Evolutionary conservation across 2,113 vertebrate species (phyloP).

Genomic region (Gallinago undulata): DNA sequence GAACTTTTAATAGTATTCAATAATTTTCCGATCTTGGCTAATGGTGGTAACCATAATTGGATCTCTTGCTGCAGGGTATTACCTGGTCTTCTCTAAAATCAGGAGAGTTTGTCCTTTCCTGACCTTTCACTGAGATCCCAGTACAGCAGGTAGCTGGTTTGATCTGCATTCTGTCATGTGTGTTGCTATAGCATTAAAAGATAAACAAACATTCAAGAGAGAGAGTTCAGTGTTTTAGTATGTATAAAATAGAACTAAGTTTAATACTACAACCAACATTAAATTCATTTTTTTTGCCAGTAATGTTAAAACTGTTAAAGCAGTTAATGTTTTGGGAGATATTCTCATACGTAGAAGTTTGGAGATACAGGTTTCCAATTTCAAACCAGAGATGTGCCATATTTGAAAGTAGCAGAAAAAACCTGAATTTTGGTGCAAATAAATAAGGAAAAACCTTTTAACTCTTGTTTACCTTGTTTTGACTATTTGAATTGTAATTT

Average conservation of each 20-base stretch:
- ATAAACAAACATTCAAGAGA: neutral
- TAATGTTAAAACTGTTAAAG: neutral
- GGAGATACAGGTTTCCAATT: neutral
- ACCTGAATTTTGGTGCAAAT: neutral
- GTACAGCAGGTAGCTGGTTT: neutral
- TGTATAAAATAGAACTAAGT: neutral
- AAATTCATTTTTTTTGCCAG: neutral
- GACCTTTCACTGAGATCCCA: neutral
- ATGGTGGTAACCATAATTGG: neutral
- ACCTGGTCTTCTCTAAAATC: neutral
- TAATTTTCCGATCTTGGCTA: constrained; percentile 49
- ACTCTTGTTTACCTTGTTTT: neutral
- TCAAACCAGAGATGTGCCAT: neutral
- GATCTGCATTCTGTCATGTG: neutral
- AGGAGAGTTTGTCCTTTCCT: neutral
- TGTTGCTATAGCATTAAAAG: neutral
- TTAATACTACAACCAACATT: neutral
- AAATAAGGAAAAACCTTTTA: neutral
- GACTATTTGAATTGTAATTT: neutral
- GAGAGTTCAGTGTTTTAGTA: neutral
- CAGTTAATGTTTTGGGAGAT: neutral
- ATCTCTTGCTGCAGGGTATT: neutral
- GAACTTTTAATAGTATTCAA: neutral
- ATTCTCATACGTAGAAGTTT: neutral
- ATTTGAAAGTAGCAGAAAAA: neutral